Percentiles rank a stretch among this genome's conserved stretches.
Conservation (phyloP, 1,140 invertebrate species). For the Lerema accius region DNA sequence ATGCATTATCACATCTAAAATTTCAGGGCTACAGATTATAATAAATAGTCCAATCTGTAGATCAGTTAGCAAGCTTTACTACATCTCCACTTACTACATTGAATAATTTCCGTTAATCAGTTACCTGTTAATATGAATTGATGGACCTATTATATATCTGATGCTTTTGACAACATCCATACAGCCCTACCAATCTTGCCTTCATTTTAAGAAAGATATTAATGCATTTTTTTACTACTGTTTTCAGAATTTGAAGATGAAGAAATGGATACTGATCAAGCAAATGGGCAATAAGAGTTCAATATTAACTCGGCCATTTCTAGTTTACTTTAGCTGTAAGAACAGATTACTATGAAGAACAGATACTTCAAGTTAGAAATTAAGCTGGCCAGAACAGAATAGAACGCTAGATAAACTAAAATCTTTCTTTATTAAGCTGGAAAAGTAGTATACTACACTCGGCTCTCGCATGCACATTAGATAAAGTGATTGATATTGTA, state of each 20-base stretch:
- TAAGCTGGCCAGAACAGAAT: constrained; percentile 72
- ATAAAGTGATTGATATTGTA: too few relatives aligned
- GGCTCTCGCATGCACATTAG: too few relatives aligned
- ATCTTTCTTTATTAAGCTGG: constrained; percentile 48
- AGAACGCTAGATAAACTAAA: constrained; percentile 48
- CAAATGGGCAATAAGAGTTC: constrained; percentile 62
- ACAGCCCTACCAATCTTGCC: too few relatives aligned
- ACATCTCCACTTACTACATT: too few relatives aligned
- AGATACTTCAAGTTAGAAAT: constrained; percentile 33
- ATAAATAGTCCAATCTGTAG: too few relatives aligned
- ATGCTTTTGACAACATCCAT: too few relatives aligned
- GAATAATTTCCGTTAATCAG: too few relatives aligned
- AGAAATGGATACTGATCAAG: constrained; percentile 76
- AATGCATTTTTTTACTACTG: constrained; percentile 45
- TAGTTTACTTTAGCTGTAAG: constrained; percentile 54
- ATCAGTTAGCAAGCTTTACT: too few relatives aligned
- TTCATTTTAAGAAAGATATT: constrained; percentile 11
- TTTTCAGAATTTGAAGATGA: constrained; percentile 78
- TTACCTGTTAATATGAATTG: too few relatives aligned
- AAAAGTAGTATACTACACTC: constrained; percentile 38
- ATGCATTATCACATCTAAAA: too few relatives aligned
- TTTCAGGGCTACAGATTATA: too few relatives aligned
- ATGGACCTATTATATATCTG: too few relatives aligned
- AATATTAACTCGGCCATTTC: constrained; percentile 20
- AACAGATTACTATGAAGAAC: constrained; percentile 52